These are phyloP conservation scores for Leptarthrus brevirostris DNA, from an alignment of 2,888 invertebrate genomes.

Conservation along the genomic window DNA sequence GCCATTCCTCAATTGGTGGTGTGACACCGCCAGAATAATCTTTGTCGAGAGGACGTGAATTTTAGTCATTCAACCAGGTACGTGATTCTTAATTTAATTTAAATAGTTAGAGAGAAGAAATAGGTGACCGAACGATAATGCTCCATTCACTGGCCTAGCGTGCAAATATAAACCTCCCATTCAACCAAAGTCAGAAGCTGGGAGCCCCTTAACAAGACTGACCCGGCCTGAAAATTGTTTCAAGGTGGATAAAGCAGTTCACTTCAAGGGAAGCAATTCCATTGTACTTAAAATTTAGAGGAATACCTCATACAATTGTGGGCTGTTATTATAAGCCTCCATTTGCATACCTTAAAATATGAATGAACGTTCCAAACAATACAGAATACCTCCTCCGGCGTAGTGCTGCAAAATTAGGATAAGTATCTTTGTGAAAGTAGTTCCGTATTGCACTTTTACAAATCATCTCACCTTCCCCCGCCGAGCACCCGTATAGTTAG, in stretches of 20 bases:
- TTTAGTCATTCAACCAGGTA: constrained; percentile 38
- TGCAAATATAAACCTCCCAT: no score
- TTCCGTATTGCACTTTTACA: no score
- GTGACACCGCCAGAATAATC: constrained; percentile 9
- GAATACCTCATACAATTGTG: constrained; percentile 4
- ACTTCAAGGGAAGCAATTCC: background rate
- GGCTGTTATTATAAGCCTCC: background rate
- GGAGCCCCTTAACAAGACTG: constrained; percentile 11
- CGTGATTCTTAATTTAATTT: constrained; percentile 47
- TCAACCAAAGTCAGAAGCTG: no score
- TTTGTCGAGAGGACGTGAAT: constrained; percentile 22
- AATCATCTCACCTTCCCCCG: no score
- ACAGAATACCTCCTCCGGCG: background rate
- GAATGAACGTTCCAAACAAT: constrained; percentile 10
- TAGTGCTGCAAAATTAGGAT: constrained; percentile 3
- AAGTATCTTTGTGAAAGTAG: background rate
- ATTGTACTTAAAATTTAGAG: constrained; percentile 10
- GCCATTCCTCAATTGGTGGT: background rate
- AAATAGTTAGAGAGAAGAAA: constrained; percentile 9
- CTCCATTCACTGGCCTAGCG: no score
- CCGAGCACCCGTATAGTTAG: no score
- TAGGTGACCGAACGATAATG: background rate
- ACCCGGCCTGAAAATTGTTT: constrained; percentile 29
- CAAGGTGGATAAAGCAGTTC: constrained; percentile 1
- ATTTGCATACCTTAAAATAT: constrained; percentile 24